A percentile compares a stretch with the other conserved stretches of the same genome.
phyloP scores from a whole-genome alignment of 1,140 invertebrate genomes.

The Drosophila kohkoa region DNA sequence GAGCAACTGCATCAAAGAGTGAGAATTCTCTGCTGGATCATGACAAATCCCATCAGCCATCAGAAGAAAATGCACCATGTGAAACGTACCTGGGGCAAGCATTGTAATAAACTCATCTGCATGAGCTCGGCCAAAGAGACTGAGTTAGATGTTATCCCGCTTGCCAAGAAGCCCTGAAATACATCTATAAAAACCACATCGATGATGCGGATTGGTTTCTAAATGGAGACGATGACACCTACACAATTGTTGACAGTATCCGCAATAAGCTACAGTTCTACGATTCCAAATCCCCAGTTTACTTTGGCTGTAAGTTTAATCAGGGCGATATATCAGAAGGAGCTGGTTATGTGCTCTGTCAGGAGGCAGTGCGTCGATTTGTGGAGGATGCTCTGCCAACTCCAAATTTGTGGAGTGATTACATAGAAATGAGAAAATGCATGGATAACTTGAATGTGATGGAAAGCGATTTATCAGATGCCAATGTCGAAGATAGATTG shows the following conservation, averaged over 20 bases:
- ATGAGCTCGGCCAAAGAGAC: constrained; percentile 93
- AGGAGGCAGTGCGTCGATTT: constrained; percentile 90
- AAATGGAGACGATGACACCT: constrained; percentile 98
- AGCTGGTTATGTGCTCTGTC: constrained; percentile 96
- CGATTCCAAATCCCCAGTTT: constrained; percentile 90
- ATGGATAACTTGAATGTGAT: constrained; percentile 87
- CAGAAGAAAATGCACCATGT: constrained; percentile 95
- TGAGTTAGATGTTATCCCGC: constrained; percentile 88
- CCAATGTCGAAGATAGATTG: no score
- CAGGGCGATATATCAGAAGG: constrained; percentile 98
- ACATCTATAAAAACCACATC: constrained; percentile 93
- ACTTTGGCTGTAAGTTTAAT: constrained; percentile 96
- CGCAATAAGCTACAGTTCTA: constrained; percentile 93
- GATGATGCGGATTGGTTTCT: constrained; percentile 96
- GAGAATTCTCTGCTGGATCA: constrained; percentile 97
- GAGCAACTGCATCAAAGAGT: constrained; percentile 74
- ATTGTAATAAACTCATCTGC: constrained; percentile 95
- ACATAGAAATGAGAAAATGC: constrained; percentile 97
- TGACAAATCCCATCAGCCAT: constrained; percentile 96
- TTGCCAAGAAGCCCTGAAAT: constrained; percentile 94
- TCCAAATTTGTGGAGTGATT: constrained; percentile 90
- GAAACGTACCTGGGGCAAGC: constrained; percentile 97
- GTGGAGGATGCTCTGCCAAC: constrained; percentile 90
- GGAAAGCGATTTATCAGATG: no score
- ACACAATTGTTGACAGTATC: constrained; percentile 96